Conservation (phyloP, 2,113 vertebrate species). For the Rhodinocichla rosea region DNA sequence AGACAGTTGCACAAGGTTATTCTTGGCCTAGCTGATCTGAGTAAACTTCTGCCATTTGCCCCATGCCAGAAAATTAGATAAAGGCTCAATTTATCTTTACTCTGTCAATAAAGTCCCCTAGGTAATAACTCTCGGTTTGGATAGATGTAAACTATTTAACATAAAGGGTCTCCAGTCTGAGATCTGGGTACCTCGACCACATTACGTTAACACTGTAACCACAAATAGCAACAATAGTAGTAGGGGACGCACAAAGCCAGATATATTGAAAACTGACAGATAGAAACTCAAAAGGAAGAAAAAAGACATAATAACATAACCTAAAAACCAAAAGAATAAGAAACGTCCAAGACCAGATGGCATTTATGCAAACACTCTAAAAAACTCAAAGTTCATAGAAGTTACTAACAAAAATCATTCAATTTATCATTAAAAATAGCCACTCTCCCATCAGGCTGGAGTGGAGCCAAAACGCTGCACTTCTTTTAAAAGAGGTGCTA, state of each 20-base stretch:
- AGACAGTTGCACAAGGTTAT: background rate
- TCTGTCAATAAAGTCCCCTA: background rate
- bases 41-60: background rate
- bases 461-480: background rate
- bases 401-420: slow-evolving; percentile 12
- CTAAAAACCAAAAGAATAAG: background rate
- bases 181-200: background rate
- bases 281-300: background rate
- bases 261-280: background rate
- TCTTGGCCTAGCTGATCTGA: background rate
- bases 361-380: slow-evolving; percentile 9
- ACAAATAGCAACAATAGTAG: background rate
- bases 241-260: background rate
- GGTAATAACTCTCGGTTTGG: background rate
- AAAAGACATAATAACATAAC: background rate
- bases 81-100: background rate
- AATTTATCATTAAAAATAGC: slow-evolving; percentile 31
- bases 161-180: background rate
- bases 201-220: background rate
- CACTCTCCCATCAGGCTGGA: slow-evolving; percentile 1
- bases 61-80: background rate
- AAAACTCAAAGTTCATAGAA: background rate
- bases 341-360: background rate
- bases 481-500: slow-evolving; percentile 60
- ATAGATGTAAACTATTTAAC: background rate